These are phyloP conservation scores for Euplexia lucipara DNA, from an alignment of 2,888 invertebrate species.

Conservation along the genomic window DNA sequence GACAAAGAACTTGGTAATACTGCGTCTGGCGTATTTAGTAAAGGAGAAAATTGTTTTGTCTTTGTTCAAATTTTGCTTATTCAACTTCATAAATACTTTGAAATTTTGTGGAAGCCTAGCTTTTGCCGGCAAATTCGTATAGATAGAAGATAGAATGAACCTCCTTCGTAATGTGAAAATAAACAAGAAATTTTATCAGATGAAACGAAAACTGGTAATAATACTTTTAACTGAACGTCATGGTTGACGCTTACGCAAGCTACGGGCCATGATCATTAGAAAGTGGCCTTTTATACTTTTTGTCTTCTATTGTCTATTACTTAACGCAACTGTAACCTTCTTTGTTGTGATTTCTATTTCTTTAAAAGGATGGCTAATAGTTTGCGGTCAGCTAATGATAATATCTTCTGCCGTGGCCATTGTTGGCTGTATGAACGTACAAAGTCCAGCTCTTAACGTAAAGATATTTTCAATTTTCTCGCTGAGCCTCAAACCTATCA, in stretches of 20 bases:
- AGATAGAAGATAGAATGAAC: background rate
- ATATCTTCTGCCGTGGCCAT: constrained; percentile 15
- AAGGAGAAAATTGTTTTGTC: constrained; percentile 18
- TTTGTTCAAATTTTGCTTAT: constrained; percentile 4
- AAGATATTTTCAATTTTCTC: background rate
- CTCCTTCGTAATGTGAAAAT: constrained; percentile 39
- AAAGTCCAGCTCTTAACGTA: background rate
- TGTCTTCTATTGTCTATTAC: constrained; percentile 64
- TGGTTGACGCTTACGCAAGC: constrained; percentile 55
- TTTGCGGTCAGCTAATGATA: constrained; percentile 38
- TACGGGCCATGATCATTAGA: constrained; percentile 75
- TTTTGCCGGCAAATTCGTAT: background rate
- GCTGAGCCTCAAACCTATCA: background rate
- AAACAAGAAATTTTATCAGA: constrained; percentile 50
- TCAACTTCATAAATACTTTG: constrained; percentile 3
- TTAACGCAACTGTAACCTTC: constrained; percentile 48
- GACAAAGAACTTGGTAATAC: constrained; percentile 16
- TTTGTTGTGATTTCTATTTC: constrained; percentile 50
- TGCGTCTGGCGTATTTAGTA: constrained; percentile 21
- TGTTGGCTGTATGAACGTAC: constrained; percentile 15
- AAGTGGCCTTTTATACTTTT: constrained; percentile 70
- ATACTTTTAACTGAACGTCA: constrained; percentile 56
- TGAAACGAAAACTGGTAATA: constrained; percentile 50
- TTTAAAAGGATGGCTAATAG: constrained; percentile 32
- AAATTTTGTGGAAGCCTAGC: background rate